Evolutionary conservation across 2,797 vertebrate genomes (phyloP).

Genomic region (Catharus ustulatus): DNA sequence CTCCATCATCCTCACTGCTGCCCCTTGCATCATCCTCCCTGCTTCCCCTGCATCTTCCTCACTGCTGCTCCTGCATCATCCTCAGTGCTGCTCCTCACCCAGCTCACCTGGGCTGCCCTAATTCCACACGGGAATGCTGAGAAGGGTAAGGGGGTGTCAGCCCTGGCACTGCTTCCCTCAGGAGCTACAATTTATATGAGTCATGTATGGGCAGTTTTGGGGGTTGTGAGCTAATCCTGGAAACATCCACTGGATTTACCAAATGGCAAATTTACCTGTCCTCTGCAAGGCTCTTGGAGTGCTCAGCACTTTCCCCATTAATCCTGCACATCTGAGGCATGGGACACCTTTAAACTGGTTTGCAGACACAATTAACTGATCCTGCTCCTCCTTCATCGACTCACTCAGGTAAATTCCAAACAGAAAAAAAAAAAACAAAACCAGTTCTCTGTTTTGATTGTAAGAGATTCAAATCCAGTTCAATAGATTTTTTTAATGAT

Average conservation of each 20-base stretch:
- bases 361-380: not conserved
- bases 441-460: not conserved
- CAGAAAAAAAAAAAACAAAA: not conserved
- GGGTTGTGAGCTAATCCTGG: not conserved
- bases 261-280: too few species aligned
- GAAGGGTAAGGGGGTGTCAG: accelerated
- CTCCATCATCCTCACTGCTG: too few species aligned
- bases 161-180: too few species aligned
- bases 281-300: not conserved
- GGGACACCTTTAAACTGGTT: not conserved
- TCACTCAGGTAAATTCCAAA: not conserved
- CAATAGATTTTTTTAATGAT: not conserved
- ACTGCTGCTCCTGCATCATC: too few species aligned
- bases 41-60: too few species aligned
- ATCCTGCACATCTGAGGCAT: not conserved
- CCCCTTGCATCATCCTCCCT: too few species aligned
- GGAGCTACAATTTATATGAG: not conserved
- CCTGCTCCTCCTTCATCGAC: not conserved
- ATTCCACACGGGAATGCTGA: accelerated
- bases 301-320: accelerated
- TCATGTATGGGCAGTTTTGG: not conserved
- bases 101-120: not conserved
- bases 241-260: not conserved
- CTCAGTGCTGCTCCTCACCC: not conserved
- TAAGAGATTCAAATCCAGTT: not conserved